Base-by-base conservation (phyloP, 2,888 invertebrate species). In the Cylloceria caligata region DNA sequence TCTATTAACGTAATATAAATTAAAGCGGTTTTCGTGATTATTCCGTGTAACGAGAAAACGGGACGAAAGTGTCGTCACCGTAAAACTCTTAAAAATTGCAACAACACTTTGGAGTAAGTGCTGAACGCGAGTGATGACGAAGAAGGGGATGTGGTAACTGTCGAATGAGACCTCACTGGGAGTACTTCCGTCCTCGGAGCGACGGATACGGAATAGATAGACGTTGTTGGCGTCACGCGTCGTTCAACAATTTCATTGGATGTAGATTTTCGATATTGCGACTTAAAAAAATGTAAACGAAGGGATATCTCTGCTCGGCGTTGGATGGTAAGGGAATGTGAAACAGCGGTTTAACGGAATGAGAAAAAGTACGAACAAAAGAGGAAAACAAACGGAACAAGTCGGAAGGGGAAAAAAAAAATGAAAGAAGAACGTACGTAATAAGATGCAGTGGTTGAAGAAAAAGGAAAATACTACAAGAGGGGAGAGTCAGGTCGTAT, bases 111-210 rank as follows among this genome's bases (percentile, higher is more conserved):
- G 39, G 24, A 39, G 13, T 21, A 24, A 45, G 39, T n/a, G 16
- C 49, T 9, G 16, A 11, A 11, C 34, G 39, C 19, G 27, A 27
- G 52, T 2, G 30, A 16, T 52, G n/a, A 52, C 4, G 24, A 21
- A 21, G 19, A n/a, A 16, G 36, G 21, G 55, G 80, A 19, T 64
- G 65, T 13, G 55, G 34, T 74, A 82, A 69, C 81, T 74, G 81
- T 55, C 68, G 68, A 81, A 71, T n/a, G 73, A 77, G 47, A 82
- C 49, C 65, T 65, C 71, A 78, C 71, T 75, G 78, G 74, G 78
- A 82, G 65, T 69, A 79, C 78, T 79, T 79, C 78, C 78, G 78
- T 82, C 74, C 67, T 71, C 82, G 39, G 34, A 62, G 11, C 76
- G 72, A 62, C 24, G 67, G 24, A 36, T 21, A 42, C 27, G 45